A percentile compares a stretch with the other conserved stretches of the same genome.
These are phyloP conservation scores for Xenentodon cancila DNA, from an alignment of 2,797 vertebrate species.

Conservation along the genomic window DNA sequence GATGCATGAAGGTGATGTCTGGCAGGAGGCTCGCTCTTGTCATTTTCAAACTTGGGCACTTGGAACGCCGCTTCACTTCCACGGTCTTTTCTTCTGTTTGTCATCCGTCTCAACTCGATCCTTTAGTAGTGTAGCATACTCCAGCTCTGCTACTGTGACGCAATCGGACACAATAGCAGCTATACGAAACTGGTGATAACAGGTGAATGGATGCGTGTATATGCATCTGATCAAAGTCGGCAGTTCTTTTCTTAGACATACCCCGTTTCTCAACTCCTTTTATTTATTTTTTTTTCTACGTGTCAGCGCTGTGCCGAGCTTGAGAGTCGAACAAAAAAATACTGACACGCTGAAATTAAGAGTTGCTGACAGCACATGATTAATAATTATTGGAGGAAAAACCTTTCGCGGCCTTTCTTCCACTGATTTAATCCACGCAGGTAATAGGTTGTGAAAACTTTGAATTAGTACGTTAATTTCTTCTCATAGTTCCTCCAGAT, in stretches of 20 bases:
- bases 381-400: constrained; percentile 1
- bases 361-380: constrained; percentile 6
- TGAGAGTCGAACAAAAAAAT: constrained; percentile 6
- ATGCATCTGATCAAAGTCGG: too few species aligned
- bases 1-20: constrained; percentile 53
- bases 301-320: constrained; percentile 17
- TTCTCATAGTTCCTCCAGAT: background rate
- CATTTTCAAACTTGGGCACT: constrained; percentile 20
- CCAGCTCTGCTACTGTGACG: constrained; percentile 12
- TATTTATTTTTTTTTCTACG: background rate
- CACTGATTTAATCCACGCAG: background rate
- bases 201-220: too few species aligned
- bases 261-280: background rate
- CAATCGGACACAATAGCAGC: constrained; percentile 21
- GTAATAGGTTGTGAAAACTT: background rate
- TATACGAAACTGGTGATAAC: too few species aligned
- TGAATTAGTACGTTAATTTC: background rate
- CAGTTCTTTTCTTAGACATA: too few species aligned
- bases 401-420: background rate
- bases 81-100: background rate
- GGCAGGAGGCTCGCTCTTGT: constrained; percentile 33
- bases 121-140: constrained; percentile 22
- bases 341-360: background rate
- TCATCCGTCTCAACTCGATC: constrained; percentile 14
- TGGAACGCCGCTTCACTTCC: constrained; percentile 10